Evolutionary conservation across 2,797 vertebrate species (phyloP).

Genomic region (Anomalospiza imberbis): DNA sequence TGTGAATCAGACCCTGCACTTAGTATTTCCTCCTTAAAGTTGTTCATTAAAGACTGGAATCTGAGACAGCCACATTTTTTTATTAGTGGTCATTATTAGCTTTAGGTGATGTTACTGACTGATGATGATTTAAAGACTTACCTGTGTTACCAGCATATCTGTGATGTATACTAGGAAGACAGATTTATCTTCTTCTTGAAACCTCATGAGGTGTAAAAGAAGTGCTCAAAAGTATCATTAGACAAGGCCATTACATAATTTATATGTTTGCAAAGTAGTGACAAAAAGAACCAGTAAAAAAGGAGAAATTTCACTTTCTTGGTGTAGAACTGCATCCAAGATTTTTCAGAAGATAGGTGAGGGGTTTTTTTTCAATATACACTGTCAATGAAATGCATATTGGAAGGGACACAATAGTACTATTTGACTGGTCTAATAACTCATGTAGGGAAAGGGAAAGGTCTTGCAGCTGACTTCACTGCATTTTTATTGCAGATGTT

Average conservation of each 20-base stretch:
- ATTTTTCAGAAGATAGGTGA: not conserved
- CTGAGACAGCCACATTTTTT: not conserved
- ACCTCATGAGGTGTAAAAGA: not conserved
- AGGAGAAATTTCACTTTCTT: not conserved
- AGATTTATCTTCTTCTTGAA: not conserved
- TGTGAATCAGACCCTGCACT: not conserved
- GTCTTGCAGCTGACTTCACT: not conserved
- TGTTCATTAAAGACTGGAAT: not conserved
- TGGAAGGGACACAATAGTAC: not conserved
- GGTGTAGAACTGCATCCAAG: not conserved
- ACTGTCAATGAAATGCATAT: not conserved
- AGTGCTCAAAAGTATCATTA: not conserved
- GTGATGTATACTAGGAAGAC: not conserved
- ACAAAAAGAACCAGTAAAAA: not conserved
- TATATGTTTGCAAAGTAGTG: not conserved
- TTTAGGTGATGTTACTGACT: not conserved
- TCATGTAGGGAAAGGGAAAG: not conserved
- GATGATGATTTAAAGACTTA: not conserved
- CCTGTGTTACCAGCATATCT: not conserved
- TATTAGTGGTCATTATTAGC: not conserved
- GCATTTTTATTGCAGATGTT: not conserved
- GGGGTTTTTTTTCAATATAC: accelerated
- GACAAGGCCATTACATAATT: not conserved
- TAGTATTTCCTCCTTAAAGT: not conserved
- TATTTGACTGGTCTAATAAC: not conserved